Base-by-base conservation (phyloP, 2,797 vertebrate genomes). In the Chloroceryle amazona region DNA sequence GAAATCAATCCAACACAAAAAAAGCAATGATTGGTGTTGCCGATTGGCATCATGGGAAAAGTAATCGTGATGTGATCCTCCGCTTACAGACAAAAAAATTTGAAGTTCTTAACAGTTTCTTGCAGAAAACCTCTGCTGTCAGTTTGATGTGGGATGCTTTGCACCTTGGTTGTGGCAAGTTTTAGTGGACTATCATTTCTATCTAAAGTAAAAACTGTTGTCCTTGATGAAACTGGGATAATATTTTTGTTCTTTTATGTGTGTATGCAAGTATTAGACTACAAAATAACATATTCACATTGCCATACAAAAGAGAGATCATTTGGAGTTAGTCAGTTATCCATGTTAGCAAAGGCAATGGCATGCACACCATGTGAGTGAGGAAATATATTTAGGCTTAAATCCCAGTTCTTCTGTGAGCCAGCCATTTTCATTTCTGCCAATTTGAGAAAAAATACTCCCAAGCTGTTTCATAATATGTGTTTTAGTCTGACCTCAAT, bases 401-500 rank as follows among this genome's bases (percentile, higher is more conserved):
- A 90, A 65, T 75, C 39, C 72, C 39, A 63, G 28, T 66, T 92
- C 61, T 89, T 66, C 37, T 61, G 20, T 57, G 33, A 91, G 41
- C 37, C 62, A 96, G 10, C 0, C 17, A n/a, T 61, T 29, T 61
- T 86, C 1, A 51, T 65, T 93, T 84, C 46, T 60, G 21, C 20
- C 76, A 93, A 14, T 62, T 31, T 76, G 61, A 72, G 22, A 72
- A 46, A 33, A 86, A 89, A 51, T 51, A 44, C 35, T 83, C 49
- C 29, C 63, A 71, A 94, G 65, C 7, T 31, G 23, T 2, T 91
- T 89, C 28, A n/a, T 62, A 66, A 33, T n/a, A 60, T 17, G 13
- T 78, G 44, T 20, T 87, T 89, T 71, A 71, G 8, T 76, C 29
- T 78, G 49, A 91, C 52, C 31, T 81, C 52, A 90, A 5, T 88